These are phyloP conservation scores for Graphium colonna DNA, from an alignment of 2,888 invertebrate genomes.

Conservation along the genomic window DNA sequence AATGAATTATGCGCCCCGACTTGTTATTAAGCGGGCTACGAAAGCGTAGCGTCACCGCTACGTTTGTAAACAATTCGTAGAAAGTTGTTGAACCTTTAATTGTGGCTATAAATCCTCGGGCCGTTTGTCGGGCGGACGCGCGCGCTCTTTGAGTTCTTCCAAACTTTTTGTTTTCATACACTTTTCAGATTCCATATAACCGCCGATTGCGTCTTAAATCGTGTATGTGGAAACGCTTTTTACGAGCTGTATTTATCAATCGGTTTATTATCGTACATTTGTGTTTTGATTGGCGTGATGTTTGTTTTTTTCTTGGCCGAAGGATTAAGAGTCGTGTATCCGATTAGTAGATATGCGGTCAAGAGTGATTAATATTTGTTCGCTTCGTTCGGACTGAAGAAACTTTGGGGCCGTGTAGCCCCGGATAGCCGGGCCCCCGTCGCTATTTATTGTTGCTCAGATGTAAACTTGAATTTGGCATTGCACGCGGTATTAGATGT, in stretches of 20 bases:
- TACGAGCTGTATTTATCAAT: neutral
- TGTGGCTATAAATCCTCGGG: constrained; percentile 14
- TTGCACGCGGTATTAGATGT: neutral
- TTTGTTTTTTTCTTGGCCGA: neutral
- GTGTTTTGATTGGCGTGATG: neutral
- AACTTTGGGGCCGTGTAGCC: neutral
- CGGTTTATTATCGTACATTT: constrained; percentile 1
- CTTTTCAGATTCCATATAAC: neutral
- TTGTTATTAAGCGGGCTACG: neutral
- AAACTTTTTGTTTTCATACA: constrained; percentile 5
- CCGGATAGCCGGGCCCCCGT: neutral
- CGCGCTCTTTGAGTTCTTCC: neutral
- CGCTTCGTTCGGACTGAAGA: neutral
- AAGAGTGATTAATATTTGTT: neutral
- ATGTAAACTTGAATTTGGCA: neutral
- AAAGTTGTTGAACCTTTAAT: constrained; percentile 20
- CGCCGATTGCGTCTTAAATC: neutral
- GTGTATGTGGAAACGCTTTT: neutral
- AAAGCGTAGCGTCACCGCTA: constrained; percentile 15
- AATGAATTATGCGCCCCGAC: too few relatives aligned
- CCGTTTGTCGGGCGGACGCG: constrained; percentile 3
- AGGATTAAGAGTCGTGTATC: neutral
- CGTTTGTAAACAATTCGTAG: constrained; percentile 24
- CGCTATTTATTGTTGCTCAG: neutral
- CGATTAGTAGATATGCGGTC: too few relatives aligned